Percentiles rank a stretch among this genome's conserved stretches.
Conservation (phyloP, 2,888 invertebrate species). For the Tetropium fuscum region DNA sequence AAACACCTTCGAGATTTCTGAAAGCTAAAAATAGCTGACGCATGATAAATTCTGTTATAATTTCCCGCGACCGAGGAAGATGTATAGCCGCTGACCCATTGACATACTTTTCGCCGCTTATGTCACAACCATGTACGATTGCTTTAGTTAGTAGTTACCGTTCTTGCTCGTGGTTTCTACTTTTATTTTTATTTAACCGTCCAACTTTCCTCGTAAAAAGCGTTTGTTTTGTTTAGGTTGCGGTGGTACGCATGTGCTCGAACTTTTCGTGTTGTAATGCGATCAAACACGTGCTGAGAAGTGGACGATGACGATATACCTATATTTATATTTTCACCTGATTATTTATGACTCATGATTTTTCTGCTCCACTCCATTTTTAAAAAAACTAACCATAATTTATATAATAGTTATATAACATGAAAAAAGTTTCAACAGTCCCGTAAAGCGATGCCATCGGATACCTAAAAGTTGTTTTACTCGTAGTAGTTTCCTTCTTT, state of each 20-base stretch:
- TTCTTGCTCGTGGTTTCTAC: constrained; percentile 38
- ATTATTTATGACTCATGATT: too few relatives aligned
- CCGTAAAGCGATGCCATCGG: too few relatives aligned
- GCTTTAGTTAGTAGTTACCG: constrained; percentile 11
- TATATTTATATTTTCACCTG: too few relatives aligned
- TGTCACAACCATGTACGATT: constrained; percentile 44
- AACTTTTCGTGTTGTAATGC: too few relatives aligned
- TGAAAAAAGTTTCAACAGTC: too few relatives aligned
- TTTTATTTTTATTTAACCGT: constrained; percentile 44
- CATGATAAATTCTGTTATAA: constrained; percentile 9
- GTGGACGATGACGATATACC: too few relatives aligned
- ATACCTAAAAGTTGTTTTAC: too few relatives aligned
- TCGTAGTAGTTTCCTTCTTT: too few relatives aligned
- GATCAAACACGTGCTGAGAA: too few relatives aligned
- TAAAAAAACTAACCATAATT: too few relatives aligned
- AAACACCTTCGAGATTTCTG: neutral
- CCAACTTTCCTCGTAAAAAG: constrained; percentile 16
- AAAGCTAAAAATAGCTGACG: constrained; percentile 12
- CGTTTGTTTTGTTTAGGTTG: constrained; percentile 30
- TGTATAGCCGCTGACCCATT: constrained; percentile 40
- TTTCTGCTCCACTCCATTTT: too few relatives aligned
- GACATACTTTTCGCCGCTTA: constrained; percentile 49
- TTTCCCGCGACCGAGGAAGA: constrained; percentile 18
- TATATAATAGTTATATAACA: too few relatives aligned
- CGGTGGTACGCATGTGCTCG: constrained; percentile 22